A percentile compares a stretch with the other conserved stretches of the same genome.
These are phyloP conservation scores for Planiliza haematocheilus DNA, from an alignment of 2,113 vertebrate species.

Conservation along the genomic window DNA sequence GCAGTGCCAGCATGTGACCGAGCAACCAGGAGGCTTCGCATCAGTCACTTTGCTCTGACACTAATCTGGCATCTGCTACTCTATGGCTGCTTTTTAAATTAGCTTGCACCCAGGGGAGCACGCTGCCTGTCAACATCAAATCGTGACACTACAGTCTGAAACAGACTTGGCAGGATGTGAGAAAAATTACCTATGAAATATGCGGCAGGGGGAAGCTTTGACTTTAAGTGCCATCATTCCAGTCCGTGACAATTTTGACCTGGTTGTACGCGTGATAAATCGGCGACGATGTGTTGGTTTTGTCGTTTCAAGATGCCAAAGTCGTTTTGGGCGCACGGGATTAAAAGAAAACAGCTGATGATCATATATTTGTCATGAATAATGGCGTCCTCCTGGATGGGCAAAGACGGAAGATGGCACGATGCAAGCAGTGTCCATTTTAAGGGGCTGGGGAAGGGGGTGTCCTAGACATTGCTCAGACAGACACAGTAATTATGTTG, in stretches of 20 bases:
- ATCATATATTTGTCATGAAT: too few species aligned
- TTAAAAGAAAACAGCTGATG: not conserved
- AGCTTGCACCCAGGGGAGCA: constrained; percentile 61
- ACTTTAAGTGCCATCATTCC: constrained; percentile 43
- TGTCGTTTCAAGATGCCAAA: not conserved
- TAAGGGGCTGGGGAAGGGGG: not conserved
- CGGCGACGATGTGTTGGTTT: not conserved
- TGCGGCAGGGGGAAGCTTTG: not conserved
- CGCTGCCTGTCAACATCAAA: constrained; percentile 64
- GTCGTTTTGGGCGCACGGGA: not conserved
- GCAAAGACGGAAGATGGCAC: constrained; percentile 11
- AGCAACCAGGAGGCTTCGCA: constrained; percentile 65
- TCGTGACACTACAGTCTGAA: constrained; percentile 54
- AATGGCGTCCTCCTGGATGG: not conserved
- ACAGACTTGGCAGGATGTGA: constrained; percentile 46
- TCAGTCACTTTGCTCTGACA: constrained; percentile 74
- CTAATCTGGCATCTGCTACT: constrained; percentile 75
- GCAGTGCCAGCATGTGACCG: constrained; percentile 55
- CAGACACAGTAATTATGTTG: constrained; percentile 29
- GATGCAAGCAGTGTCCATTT: constrained; percentile 16
- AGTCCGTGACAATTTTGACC: constrained; percentile 15
- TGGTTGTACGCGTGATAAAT: constrained; percentile 2
- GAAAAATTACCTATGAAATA: constrained; percentile 39
- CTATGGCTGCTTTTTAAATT: constrained; percentile 71
- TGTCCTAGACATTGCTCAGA: not conserved